Evolutionary conservation across 2,888 invertebrate genomes (phyloP), one percentile per base, ranked within the genome.

Genomic region (Drosophila histrio): DNA sequence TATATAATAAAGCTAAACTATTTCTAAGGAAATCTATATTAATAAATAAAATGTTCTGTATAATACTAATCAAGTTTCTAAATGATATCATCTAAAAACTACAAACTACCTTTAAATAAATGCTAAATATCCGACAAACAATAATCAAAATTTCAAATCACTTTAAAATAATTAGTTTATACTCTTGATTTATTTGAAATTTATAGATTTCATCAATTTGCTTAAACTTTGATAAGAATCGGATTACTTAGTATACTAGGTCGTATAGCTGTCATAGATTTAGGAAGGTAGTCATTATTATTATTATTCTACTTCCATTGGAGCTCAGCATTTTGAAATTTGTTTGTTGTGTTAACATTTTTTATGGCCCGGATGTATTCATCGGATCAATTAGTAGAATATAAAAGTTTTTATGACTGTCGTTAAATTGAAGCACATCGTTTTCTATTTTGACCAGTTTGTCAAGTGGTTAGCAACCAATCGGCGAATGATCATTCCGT

Each of bases 291-390:
- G 24, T 9, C 21, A 22, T 22, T 21, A 9, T 30, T 13, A 17
- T 9, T 13, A 22, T 22, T 21, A 9, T 30, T 13, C n/a, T 9
- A n/a, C 5, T 28, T 9, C 3, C n/a, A 30, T 1, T 44, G 17
- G 24, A 24, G 43, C 17, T 26, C n/a, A 36, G 15, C 26, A 26
- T 44, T 44, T 46, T 28, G n/a, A n/a, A 38, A 34, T 46, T 41
- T 32, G 3, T 36, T 8, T 39, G 56, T 39, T 65, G 54, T 63
- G 65, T 72, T 66, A 66, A 57, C 66, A 65, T 32, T 60, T 77
- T 81, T 77, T 49, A 81, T 54, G 26, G 67, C 52, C 85, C 85
- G 82, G 85, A 81, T 77, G 69, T 68, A 70, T 73, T 67, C 47
- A 57, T 34, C 66, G 66, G 66, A 74, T 73, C 80, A 80, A 80